Percentiles rank a stretch among this genome's conserved stretches.
Evolutionary conservation across 2,888 invertebrate species (phyloP).

Genomic region (Pristionchus japonicus): DNA sequence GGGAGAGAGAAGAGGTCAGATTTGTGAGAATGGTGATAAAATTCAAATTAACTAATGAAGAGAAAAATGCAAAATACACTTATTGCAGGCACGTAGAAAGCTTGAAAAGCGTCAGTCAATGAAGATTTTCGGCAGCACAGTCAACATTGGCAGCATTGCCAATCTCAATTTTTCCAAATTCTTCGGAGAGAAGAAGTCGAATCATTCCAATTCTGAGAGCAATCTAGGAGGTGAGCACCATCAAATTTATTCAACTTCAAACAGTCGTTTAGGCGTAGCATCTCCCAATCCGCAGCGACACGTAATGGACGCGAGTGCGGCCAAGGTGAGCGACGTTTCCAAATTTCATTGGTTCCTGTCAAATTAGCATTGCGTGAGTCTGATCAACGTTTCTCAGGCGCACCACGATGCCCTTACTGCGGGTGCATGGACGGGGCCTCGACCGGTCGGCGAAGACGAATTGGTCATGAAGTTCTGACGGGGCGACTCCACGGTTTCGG

Average conservation of each 20-base stretch:
- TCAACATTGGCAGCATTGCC: constrained; percentile 23
- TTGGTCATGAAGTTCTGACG: constrained; percentile 45
- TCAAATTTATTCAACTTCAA: neutral
- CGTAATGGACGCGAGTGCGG: neutral
- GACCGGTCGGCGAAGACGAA: neutral
- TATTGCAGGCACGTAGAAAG: constrained; percentile 33
- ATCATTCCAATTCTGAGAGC: neutral
- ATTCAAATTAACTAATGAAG: neutral
- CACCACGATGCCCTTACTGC: neutral
- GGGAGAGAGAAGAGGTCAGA: constrained; percentile 45
- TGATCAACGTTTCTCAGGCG: constrained; percentile 3
- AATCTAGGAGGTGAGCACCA: neutral
- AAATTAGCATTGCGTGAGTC: neutral
- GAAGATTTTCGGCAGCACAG: constrained; percentile 46
- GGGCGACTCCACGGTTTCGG: constrained; percentile 21
- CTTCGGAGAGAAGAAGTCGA: constrained; percentile 37
- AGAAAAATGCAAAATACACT: neutral
- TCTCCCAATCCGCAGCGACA: constrained; percentile 27
- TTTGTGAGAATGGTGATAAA: neutral
- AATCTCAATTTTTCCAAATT: constrained; percentile 36
- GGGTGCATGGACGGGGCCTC: neutral
- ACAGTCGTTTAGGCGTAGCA: neutral
- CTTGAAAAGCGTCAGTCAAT: constrained; percentile 45
- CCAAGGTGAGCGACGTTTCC: neutral
- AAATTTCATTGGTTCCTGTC: neutral